Conservation (phyloP, 1,140 invertebrate species). For the Rhynchophorus ferrugineus region DNA sequence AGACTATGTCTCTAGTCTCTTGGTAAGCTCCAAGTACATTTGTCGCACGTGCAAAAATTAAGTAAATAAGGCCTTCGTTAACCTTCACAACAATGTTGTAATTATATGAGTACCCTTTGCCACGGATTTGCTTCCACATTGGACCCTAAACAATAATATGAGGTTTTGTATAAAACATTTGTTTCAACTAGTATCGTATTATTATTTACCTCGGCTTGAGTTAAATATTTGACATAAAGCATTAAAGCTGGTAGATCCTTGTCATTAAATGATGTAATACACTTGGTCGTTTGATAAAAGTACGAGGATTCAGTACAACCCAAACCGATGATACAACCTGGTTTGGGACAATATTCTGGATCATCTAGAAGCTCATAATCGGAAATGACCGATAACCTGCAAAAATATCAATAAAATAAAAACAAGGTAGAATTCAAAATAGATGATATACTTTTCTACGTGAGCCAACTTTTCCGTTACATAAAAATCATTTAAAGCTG, state of each 20-base stretch:
- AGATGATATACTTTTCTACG: background rate
- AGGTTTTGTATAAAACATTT: background rate
- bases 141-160: slow-evolving; percentile 57
- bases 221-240: slow-evolving; percentile 79
- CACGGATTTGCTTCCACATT: slow-evolving; percentile 78
- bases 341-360: slow-evolving; percentile 3
- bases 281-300: slow-evolving; percentile 57
- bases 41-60: slow-evolving; percentile 65
- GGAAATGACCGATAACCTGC: slow-evolving; percentile 44
- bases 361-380: slow-evolving; percentile 46
- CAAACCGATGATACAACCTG: slow-evolving; percentile 64
- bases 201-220: slow-evolving; percentile 64
- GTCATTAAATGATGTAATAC: slow-evolving; percentile 55
- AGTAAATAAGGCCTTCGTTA: slow-evolving; percentile 63
- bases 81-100: slow-evolving; percentile 56
- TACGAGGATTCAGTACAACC: slow-evolving; percentile 76
- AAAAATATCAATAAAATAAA: background rate
- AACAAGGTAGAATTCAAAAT: background rate
- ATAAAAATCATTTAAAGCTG: slow-evolving; percentile 50
- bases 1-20: slow-evolving; percentile 60
- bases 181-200: background rate
- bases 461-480: slow-evolving; percentile 22
- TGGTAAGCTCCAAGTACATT: slow-evolving; percentile 70
- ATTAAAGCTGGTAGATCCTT: slow-evolving; percentile 64
- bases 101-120: slow-evolving; percentile 75